Base-by-base conservation (phyloP, 2,797 vertebrate genomes). In the Lithobates sylvaticus region DNA sequence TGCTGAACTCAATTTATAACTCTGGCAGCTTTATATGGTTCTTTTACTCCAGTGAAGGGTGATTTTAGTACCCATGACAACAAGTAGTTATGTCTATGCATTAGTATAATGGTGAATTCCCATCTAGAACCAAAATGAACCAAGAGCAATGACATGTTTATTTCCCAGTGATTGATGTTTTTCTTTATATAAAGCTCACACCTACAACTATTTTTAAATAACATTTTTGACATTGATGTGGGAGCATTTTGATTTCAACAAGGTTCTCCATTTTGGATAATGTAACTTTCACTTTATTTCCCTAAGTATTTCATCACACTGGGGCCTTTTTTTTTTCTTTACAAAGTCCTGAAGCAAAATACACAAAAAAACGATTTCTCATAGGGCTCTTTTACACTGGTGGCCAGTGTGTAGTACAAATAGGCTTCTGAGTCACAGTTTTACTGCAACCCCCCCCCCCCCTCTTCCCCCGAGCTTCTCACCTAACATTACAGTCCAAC, bases 61-160 rank as follows among this genome's bases (percentile, higher is more conserved):
- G 72, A 76, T 75, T 83, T 75, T 76, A 75, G 81, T 76, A 83
- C 70, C 81, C 81, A 83, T 83, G 81, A 76, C 81, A 83, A 83
- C 70, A 75, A 83, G 72, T 74, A 83, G 81, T 74, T 83, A 83
- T 83, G 72, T 83, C 61, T 68, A 68, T 83, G 71, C 72, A 76
- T 83, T 75, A 83, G 71, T 68, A 50, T 68, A 83, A 75, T 83
- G 61, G 72, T 83, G 72, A 75, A 83, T 75, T 75, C 61, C 71
- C 72, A 83, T 76, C 71, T 75, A 75, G 72, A 83, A 81, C 61
- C 81, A 83, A 75, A 74, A 71, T 44, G 54, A 83, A 75, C 70
- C 70, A 83, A 26, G 73, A 82, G 27, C 71, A 27, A 16, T 65
- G 71, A 83, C 79, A 81, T 81, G 79, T 81, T 81, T 81, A 81